phyloP scores from a whole-genome alignment of 2,888 invertebrate species.

The Rhabditophanes sp. region DNA sequence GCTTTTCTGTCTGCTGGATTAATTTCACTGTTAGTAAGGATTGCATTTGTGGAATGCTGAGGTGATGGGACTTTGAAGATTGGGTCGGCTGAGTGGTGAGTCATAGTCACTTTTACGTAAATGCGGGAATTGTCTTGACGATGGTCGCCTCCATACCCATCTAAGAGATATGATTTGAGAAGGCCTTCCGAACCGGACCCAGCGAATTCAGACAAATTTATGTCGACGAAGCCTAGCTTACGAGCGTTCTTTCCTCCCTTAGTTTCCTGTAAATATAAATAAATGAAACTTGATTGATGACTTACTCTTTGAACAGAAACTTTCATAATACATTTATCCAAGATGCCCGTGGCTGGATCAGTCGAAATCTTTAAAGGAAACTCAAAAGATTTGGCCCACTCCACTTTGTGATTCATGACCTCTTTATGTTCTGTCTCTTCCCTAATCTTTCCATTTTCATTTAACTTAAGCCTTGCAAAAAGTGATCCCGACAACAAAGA shows the following conservation, averaged over 20 bases:
- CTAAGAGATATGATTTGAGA: constrained; percentile 70
- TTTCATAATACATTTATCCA: constrained; percentile 78
- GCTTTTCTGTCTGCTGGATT: constrained; percentile 14
- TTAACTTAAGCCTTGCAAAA: too few relatives aligned
- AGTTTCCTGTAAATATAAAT: constrained; percentile 51
- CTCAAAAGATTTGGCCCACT: constrained; percentile 51
- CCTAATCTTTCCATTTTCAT: too few relatives aligned
- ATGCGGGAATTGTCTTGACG: constrained; percentile 68
- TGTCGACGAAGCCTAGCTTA: constrained; percentile 90
- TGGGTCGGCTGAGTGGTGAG: constrained; percentile 84
- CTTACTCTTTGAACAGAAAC: constrained; percentile 79
- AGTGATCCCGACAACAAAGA: too few relatives aligned
- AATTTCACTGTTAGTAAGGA: too few relatives aligned
- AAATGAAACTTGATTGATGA: background rate
- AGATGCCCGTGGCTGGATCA: constrained; percentile 77
- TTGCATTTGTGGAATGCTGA: constrained; percentile 3
- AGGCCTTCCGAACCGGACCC: constrained; percentile 64
- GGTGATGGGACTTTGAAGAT: constrained; percentile 63
- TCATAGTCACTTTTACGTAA: constrained; percentile 71
- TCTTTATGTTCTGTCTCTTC: too few relatives aligned
- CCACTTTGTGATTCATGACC: constrained; percentile 2
- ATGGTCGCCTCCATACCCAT: constrained; percentile 74
- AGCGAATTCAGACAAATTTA: constrained; percentile 89
- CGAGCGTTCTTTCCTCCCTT: constrained; percentile 69
- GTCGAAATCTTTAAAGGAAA: constrained; percentile 93